A percentile compares a stretch with the other conserved stretches of the same genome.
phyloP scores from a whole-genome alignment of 2,797 vertebrate species.

The Discoglossus pictus region DNA sequence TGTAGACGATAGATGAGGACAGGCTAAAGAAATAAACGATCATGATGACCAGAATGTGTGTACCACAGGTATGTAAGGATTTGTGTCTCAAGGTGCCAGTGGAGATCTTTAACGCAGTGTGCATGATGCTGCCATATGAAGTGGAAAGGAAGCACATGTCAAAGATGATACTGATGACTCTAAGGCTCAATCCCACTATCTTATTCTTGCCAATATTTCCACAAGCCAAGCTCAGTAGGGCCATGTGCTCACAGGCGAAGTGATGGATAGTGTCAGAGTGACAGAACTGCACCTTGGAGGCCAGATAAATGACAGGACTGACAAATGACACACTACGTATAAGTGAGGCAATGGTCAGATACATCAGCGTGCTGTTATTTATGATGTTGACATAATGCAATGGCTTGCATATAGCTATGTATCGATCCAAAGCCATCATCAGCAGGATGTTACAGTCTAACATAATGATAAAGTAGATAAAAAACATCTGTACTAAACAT shows the following conservation, averaged over 20 bases:
- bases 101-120: conserved; percentile 4
- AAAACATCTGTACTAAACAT: conserved; percentile 26
- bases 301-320: neutral
- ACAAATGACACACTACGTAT: conserved; percentile 6
- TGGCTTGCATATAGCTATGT: conserved; percentile 9
- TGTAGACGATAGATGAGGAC: conserved; percentile 48
- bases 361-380: neutral
- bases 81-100: neutral
- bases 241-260: conserved; percentile 58
- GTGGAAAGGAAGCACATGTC: conserved; percentile 29
- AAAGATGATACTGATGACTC: conserved; percentile 34
- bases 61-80: conserved; percentile 10
- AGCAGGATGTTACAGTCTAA: conserved; percentile 8
- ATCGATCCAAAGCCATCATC: conserved; percentile 16
- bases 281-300: conserved; percentile 36
- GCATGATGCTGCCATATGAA: conserved; percentile 14
- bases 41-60: conserved; percentile 39
- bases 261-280: conserved; percentile 41
- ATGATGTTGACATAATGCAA: neutral
- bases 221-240: conserved; percentile 55
- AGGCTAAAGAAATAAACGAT: conserved; percentile 45
- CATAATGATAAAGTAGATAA: neutral
- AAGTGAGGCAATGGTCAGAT: neutral
- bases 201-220: conserved; percentile 52
- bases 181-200: conserved; percentile 33